Base-by-base conservation (phyloP, 2,797 vertebrate genomes). In the Gallinago solitaria region DNA sequence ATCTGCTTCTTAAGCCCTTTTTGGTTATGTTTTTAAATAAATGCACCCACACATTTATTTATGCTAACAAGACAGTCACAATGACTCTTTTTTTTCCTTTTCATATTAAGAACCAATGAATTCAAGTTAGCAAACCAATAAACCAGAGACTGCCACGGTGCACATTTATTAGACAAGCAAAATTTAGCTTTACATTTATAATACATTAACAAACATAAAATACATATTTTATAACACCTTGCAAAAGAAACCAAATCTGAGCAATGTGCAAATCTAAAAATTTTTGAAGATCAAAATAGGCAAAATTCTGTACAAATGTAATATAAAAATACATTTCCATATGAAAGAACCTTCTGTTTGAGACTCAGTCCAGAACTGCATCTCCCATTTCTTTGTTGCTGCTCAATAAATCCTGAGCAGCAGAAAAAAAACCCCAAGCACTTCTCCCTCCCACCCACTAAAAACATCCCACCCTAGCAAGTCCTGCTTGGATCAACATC, bases 251-350 rank as follows among this genome's bases (percentile, higher is more conserved):
- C 27, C 3, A 37, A 64, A 79, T 84, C 64, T 50, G 51, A 95
- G 87, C 94, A 90, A 89, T 32, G 39, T 16, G 9, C 70, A 96
- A 56, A 91, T 92, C 89, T 95, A 95, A 90, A 96, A 96, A 90
- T 28, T 32, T 25, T 47, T 51, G 67, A 80, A 95, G 93, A 89
- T 76, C 89, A 96, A 95, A 96, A 95, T 90, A 96, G 80, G 85
- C 80, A 84, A 82, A 95, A 82, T 70, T 95, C 94, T 96, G 88
- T 96, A 95, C 83, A 97, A 96, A 90, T 93, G 48, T 60, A 74
- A 86, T 95, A 96, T 63, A 97, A 96, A 97, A 97, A 97, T 96
- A 96, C 1, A 19, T 53, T 97, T 97, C 90, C 74, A 70, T 96
- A 96, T 64, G 91, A 97, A 97, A 97, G 87, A 96, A 90, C 80